Evolutionary conservation across 2,113 vertebrate genomes (phyloP), one percentile per base, ranked within the genome.

Genomic region (Cyanistes caeruleus): DNA sequence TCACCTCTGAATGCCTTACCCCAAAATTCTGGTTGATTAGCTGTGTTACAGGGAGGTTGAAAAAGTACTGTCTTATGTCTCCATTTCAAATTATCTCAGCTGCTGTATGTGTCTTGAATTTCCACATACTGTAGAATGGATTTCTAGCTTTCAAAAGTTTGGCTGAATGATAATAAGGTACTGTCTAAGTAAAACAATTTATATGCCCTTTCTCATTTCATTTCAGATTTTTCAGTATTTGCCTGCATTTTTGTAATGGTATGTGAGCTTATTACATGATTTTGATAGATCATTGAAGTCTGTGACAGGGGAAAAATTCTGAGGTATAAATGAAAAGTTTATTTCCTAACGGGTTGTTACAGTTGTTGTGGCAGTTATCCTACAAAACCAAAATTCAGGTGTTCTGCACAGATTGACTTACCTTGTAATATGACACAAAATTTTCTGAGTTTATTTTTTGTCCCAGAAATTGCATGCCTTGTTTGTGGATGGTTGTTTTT

Each of bases 401-500:
- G 55, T 55, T 84, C 41, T 5, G 5, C 48, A 73, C 24, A 58
- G 72, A 25, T 6, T 39, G 73, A 15, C 30, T 96, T 95, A 90
- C 69, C 67, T 87, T 88, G 39, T 86, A 80, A 62, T 43, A 89
- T 75, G 68, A 25, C 68, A 81, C 13, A 46, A 81, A 83, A 72
- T 63, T 84, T 96, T 96, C 84, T 73, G 82, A 93, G 74, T 87
- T 93, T 89, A 94, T 83, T 80, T 96, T 91, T 65, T 58, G 13
- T 81, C 74, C 82, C 91, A 96, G 88, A 97, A 97, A 95, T 96
- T 80, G 46, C 62, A 69, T 75, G 46, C 65, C 65, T 96, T 56
- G 39, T 90, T 92, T 93, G 59, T 89, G 78, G 68, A 95, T 84
- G 51, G 84, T 90, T 97, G 69, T 97, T 98, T 97, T 96, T 92